Base-by-base conservation (phyloP, 1,140 invertebrate genomes). In the Fopius arisanus region DNA sequence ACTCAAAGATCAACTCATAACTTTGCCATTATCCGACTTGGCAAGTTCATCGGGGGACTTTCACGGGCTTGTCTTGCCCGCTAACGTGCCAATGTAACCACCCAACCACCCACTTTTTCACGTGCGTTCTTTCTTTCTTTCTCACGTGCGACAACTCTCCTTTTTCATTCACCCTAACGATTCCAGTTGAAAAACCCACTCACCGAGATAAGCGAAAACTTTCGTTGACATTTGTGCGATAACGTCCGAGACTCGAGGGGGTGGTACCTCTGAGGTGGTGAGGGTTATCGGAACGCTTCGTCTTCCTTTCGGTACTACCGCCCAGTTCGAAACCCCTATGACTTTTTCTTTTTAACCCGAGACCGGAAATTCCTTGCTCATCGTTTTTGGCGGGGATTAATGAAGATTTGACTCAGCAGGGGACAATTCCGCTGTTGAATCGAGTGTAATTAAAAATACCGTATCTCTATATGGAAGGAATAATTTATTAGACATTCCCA, bases 21-120 rank as follows among this genome's bases (percentile, higher is more conserved):
- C 78, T 82, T 82, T 68, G 67, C 78, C 78, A 84, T 84, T 83
- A 84, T 82, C 80, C 79, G 74, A 80, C 77, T 84, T 79, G 76
- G 73, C 81, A 80, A 81, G 75, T 83, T 80, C 74, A 28, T 59
- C 23, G 54, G 9, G 70, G 62, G 75, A 75, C 74, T 72, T 72
- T 74, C 67, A 54, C 65, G 70, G 40, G 31, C 16, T 29, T 31
- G 62, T 63, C 68, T 71, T 65, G 68, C 40, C n/a, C 6, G 63
- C 16, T n/a, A 37, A 48, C 14, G 26, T 71, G 9, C 70, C 29
- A 31, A 21, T 67, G 23, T 41, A 14, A 28, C 23, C 16, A 21
- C 59, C 65, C 65, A 28, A 54, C 65, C 76, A 59, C 29, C 48
- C 29, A 65, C 65, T 70, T 31, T 68, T 67, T 40, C 21, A n/a